Conservation (phyloP, 2,888 invertebrate genomes). For the Holacanthella duospinosa region DNA sequence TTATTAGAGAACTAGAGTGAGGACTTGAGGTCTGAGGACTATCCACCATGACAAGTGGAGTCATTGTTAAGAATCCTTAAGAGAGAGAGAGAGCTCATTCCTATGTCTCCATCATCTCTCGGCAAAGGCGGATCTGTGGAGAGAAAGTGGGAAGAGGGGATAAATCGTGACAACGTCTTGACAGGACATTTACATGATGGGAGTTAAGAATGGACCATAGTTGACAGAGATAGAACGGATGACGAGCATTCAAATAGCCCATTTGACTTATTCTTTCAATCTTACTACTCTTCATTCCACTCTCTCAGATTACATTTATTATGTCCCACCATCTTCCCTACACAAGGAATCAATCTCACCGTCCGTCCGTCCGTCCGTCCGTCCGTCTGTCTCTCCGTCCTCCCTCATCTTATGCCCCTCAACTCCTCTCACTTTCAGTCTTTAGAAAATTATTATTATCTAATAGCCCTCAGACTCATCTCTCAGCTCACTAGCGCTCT, state of each 20-base stretch:
- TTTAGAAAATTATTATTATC: background rate
- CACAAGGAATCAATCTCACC: background rate
- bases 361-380: too few relatives aligned
- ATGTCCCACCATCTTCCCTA: background rate
- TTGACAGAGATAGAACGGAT: background rate
- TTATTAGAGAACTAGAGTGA: too few relatives aligned
- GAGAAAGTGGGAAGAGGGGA: constrained; percentile 7
- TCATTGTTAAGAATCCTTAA: background rate
- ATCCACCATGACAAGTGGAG: background rate
- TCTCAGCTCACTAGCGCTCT: background rate
- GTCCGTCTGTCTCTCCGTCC: too few relatives aligned
- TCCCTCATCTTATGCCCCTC: too few relatives aligned
- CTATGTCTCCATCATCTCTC: background rate
- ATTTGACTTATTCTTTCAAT: background rate
- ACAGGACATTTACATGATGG: constrained; percentile 16
- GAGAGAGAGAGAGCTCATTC: background rate
- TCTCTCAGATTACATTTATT: background rate
- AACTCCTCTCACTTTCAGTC: too few relatives aligned
- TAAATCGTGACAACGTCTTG: constrained; percentile 26
- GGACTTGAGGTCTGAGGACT: too few relatives aligned
- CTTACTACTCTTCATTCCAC: background rate
- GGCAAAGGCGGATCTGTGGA: background rate
- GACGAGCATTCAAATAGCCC: constrained; percentile 1
- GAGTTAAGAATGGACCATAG: constrained; percentile 13
- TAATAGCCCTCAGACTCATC: background rate